phyloP scores from a whole-genome alignment of 2,888 invertebrate genomes.

The Ellobium chinense region DNA sequence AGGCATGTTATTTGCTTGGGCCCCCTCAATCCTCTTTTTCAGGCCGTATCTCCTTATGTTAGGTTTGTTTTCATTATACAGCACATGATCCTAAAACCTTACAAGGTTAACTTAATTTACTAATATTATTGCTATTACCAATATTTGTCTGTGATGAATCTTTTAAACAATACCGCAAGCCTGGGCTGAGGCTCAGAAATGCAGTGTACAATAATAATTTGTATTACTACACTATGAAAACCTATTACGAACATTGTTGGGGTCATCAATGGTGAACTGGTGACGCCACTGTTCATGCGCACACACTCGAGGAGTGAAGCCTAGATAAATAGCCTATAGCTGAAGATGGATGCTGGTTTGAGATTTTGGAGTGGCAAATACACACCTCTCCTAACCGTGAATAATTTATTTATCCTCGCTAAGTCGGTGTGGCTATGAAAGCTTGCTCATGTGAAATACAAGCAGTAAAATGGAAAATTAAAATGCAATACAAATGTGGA shows the following conservation, averaged over 20 bases:
- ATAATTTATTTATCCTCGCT: conserved; percentile 38
- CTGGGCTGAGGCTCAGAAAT: conserved; percentile 2
- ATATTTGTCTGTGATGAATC: conserved; percentile 7
- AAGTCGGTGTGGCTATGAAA: conserved; percentile 33
- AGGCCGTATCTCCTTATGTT: background rate
- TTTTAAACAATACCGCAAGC: background rate
- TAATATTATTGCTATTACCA: background rate
- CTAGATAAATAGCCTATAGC: too few species aligned
- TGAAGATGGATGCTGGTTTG: too few species aligned
- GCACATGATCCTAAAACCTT: background rate
- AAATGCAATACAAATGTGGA: conserved; percentile 35
- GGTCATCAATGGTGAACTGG: background rate
- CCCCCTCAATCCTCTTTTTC: background rate
- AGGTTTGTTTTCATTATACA: background rate
- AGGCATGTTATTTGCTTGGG: background rate
- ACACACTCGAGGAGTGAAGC: background rate
- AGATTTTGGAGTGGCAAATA: too few species aligned
- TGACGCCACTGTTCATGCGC: background rate
- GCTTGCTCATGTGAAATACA: conserved; percentile 41
- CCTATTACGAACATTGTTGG: background rate
- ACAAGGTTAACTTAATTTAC: background rate
- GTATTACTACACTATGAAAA: background rate
- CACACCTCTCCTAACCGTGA: background rate
- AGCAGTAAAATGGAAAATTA: conserved; percentile 35
- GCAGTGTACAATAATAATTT: background rate